Evolutionary conservation across 2,113 vertebrate genomes (phyloP).

Genomic region (Gallinago undulata): DNA sequence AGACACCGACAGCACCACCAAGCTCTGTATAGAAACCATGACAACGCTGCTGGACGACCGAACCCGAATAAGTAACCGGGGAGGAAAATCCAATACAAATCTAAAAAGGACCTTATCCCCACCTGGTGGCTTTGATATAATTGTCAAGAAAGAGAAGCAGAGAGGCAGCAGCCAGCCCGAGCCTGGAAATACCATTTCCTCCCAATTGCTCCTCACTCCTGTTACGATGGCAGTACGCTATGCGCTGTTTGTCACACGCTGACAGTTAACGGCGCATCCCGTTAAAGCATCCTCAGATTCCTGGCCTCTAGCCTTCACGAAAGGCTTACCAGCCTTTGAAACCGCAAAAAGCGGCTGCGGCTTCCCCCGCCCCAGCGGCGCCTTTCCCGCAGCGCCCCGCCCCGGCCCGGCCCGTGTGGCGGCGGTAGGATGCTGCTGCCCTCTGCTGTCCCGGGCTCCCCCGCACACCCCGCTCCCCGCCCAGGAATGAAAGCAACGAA

Average conservation of each 20-base stretch:
- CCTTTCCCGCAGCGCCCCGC: fast-evolving
- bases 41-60: not conserved
- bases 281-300: fast-evolving
- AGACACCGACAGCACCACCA: fast-evolving
- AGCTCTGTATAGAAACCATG: too few species aligned
- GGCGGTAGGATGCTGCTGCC: constrained; percentile 25
- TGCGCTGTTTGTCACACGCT: fast-evolving
- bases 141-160: not conserved
- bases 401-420: not conserved
- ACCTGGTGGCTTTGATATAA: not conserved
- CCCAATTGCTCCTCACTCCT: fast-evolving
- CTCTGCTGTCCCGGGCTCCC: not conserved
- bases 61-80: fast-evolving
- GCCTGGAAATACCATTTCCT: fast-evolving
- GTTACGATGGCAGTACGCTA: fast-evolving
- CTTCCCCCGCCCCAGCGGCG: fast-evolving
- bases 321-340: fast-evolving
- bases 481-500: fast-evolving
- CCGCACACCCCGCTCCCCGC: not conserved
- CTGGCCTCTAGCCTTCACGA: fast-evolving
- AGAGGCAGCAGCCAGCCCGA: not conserved
- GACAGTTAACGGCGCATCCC: fast-evolving
- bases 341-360: fast-evolving
- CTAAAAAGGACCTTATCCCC: not conserved
- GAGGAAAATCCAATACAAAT: not conserved